A percentile compares a stretch with the other conserved stretches of the same genome.
phyloP scores from a whole-genome alignment of 2,797 vertebrate genomes.

The Poeciliopsis gracilis region DNA sequence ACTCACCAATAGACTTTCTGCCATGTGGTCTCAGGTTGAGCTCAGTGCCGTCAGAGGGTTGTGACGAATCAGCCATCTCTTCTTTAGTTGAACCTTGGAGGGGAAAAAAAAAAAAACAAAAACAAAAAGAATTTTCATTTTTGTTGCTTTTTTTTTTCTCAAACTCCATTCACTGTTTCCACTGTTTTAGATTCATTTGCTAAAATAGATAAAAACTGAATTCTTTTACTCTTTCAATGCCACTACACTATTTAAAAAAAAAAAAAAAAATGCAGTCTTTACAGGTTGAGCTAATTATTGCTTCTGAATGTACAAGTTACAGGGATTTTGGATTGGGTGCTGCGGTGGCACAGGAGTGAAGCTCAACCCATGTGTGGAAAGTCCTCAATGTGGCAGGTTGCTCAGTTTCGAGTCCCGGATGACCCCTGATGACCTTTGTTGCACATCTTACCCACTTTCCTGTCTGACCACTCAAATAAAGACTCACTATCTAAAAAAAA shows the following conservation, averaged over 20 bases:
- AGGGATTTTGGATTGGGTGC: background rate
- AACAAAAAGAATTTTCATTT: background rate
- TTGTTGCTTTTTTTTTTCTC: background rate
- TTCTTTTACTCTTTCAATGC: background rate
- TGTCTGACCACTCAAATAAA: too few species aligned
- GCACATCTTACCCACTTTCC: too few species aligned
- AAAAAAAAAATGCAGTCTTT: background rate
- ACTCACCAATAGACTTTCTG: constrained; percentile 81
- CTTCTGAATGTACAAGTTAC: background rate
- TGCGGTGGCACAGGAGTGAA: too few species aligned
- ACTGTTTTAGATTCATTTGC: background rate
- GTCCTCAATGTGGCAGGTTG: too few species aligned
- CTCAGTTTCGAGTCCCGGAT: too few species aligned
- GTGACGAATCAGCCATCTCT: constrained; percentile 72
- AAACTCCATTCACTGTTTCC: rapidly evolving
- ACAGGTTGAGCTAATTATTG: background rate
- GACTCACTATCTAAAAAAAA: too few species aligned
- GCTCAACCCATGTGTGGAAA: too few species aligned
- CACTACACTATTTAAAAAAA: background rate
- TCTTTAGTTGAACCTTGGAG: constrained; percentile 80
- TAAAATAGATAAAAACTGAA: background rate
- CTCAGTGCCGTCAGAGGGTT: constrained; percentile 71
- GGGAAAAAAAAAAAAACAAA: background rate
- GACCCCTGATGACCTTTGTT: too few species aligned
- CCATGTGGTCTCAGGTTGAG: constrained; percentile 74